Conservation (phyloP, 1,140 invertebrate genomes). For the Tetramorium simillimum region DNA sequence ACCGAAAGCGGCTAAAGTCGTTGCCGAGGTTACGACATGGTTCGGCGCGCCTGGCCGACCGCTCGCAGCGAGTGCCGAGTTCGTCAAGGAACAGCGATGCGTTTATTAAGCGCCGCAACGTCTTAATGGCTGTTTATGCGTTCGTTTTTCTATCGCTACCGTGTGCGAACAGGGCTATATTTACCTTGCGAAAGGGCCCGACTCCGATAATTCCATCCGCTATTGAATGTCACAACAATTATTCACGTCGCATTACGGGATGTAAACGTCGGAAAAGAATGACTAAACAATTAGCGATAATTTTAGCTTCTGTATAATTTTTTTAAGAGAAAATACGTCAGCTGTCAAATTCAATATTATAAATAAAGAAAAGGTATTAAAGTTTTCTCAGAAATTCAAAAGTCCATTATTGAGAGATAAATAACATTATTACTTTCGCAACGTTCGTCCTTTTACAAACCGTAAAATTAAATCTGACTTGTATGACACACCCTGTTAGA, state of each 20-base stretch:
- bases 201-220: not conserved
- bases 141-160: constrained; percentile 59
- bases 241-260: not conserved
- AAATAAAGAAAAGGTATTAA: not conserved
- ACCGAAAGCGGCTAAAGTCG: constrained; percentile 65
- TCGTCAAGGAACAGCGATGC: constrained; percentile 2
- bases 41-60: constrained; percentile 42
- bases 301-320: not conserved
- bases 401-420: not conserved
- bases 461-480: constrained; percentile 37
- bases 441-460: not conserved
- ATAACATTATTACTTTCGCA: not conserved
- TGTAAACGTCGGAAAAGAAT: not conserved
- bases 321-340: not conserved
- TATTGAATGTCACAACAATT: constrained; percentile 11
- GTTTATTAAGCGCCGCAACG: constrained; percentile 58
- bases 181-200: not conserved
- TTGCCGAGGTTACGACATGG: constrained; percentile 59
- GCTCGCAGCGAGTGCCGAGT: constrained; percentile 3
- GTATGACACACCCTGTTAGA: constrained; percentile 22
- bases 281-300: not conserved
- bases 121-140: constrained; percentile 61
- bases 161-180: constrained; percentile 17
- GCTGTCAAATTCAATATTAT: not conserved
- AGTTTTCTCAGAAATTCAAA: not conserved